Percentiles rank a stretch among this genome's conserved stretches.
Conservation (phyloP, 2,888 invertebrate genomes). For the Acholoe squamosa region DNA sequence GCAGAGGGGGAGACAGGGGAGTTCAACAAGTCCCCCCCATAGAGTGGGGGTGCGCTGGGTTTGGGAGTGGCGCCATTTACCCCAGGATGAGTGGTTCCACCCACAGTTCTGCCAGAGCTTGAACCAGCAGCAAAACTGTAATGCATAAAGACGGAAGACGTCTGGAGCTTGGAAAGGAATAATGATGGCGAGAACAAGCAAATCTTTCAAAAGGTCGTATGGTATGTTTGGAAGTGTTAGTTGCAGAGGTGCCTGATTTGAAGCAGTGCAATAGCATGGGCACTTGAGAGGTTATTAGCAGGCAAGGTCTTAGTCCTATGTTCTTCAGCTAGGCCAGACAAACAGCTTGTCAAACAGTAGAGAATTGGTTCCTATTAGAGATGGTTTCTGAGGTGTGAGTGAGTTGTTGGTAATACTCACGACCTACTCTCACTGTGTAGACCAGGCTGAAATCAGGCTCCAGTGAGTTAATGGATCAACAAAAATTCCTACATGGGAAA, state of each 20-base stretch:
- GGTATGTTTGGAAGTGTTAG: not conserved
- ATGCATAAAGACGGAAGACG: constrained; percentile 42
- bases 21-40: constrained; percentile 44
- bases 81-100: not conserved
- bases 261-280: not conserved
- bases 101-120: not conserved
- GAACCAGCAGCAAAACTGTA: constrained; percentile 57
- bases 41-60: constrained; percentile 40
- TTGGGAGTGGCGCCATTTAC: not conserved
- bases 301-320: not conserved
- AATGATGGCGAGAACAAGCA: not conserved
- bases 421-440: constrained; percentile 22
- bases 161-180: not conserved
- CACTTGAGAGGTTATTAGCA: not conserved
- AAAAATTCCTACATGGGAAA: not conserved
- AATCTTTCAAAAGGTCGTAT: not conserved
- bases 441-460: not conserved
- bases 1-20: constrained; percentile 46
- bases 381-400: not conserved
- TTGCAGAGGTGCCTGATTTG: too few relatives aligned
- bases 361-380: not conserved
- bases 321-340: not conserved
- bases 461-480: not conserved
- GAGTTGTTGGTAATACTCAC: not conserved
- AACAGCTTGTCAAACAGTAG: not conserved